Conservation (phyloP, 1,140 invertebrate species). For the Pseudomyrmex pallidus region DNA sequence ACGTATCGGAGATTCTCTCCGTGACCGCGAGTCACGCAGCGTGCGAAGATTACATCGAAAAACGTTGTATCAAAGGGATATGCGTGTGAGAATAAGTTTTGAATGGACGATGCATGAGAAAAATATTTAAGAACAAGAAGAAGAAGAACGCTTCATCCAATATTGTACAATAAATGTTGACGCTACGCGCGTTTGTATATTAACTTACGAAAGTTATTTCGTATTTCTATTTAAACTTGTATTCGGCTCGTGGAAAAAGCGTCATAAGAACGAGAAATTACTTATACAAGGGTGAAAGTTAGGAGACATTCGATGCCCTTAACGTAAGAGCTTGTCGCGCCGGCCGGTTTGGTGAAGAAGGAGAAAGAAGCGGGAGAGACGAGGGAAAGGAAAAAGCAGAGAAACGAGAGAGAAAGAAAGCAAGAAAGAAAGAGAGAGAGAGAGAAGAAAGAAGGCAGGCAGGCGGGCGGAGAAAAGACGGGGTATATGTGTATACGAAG, state of each 20-base stretch:
- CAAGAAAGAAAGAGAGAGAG: not conserved
- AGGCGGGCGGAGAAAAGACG: constrained; percentile 25
- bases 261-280: constrained; percentile 23
- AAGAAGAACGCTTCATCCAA: too few species aligned
- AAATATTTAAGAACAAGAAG: not conserved
- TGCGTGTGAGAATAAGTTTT: not conserved
- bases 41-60: constrained; percentile 37
- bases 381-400: not conserved
- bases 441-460: constrained; percentile 24
- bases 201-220: not conserved
- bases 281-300: constrained; percentile 57
- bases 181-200: too few species aligned
- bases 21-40: constrained; percentile 29
- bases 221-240: not conserved
- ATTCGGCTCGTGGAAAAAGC: not conserved
- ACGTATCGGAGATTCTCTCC: constrained; percentile 38
- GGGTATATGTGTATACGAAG: constrained; percentile 61
- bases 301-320: constrained; percentile 42
- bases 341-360: not conserved
- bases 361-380: not conserved
- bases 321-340: constrained; percentile 61
- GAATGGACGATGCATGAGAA: constrained; percentile 7
- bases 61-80: constrained; percentile 23
- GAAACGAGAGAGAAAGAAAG: not conserved
- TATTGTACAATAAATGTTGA: too few species aligned